phyloP scores from a whole-genome alignment of 2,888 invertebrate species.

The Sericinus montela region DNA sequence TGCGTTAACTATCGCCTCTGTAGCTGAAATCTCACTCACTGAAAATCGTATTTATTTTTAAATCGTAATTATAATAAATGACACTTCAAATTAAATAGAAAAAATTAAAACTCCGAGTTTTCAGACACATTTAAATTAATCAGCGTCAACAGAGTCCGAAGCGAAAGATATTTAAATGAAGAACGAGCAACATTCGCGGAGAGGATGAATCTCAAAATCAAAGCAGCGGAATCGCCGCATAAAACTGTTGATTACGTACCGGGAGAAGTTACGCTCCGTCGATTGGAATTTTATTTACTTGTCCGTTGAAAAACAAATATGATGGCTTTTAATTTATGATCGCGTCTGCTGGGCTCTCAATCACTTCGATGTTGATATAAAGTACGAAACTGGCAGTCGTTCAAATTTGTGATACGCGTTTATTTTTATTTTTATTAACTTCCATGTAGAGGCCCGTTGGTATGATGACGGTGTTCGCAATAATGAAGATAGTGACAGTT shows the following conservation, averaged over 20 bases:
- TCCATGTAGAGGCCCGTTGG: slow-evolving; percentile 46
- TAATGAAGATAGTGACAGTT: slow-evolving; percentile 75
- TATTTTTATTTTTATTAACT: slow-evolving; percentile 38
- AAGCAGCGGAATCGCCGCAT: slow-evolving; percentile 64
- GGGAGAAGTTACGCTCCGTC: slow-evolving; percentile 65
- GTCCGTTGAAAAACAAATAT: slow-evolving; percentile 68
- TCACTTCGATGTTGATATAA: slow-evolving; percentile 37
- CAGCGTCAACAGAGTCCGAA: slow-evolving; percentile 48
- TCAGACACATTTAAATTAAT: slow-evolving; percentile 52
- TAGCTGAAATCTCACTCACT: slow-evolving; percentile 33
- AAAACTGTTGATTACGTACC: slow-evolving; percentile 71
- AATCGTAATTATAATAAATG: slow-evolving; percentile 1
- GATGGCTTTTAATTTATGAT: slow-evolving; percentile 73
- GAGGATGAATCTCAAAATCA: slow-evolving; percentile 54
- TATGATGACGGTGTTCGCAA: slow-evolving; percentile 57
- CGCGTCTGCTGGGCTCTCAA: slow-evolving; percentile 44
- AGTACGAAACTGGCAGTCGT: slow-evolving; percentile 37
- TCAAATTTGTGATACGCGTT: slow-evolving; percentile 52
- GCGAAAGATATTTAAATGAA: slow-evolving; percentile 60
- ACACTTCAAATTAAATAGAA: slow-evolving; percentile 10
- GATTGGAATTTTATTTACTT: slow-evolving; percentile 70
- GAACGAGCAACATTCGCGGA: slow-evolving; percentile 45
- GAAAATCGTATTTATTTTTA: neutral
- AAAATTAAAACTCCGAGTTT: slow-evolving; percentile 26
- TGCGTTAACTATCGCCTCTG: slow-evolving; percentile 50